Conservation (phyloP, 1,140 invertebrate species). For the Drosophila repleta region DNA sequence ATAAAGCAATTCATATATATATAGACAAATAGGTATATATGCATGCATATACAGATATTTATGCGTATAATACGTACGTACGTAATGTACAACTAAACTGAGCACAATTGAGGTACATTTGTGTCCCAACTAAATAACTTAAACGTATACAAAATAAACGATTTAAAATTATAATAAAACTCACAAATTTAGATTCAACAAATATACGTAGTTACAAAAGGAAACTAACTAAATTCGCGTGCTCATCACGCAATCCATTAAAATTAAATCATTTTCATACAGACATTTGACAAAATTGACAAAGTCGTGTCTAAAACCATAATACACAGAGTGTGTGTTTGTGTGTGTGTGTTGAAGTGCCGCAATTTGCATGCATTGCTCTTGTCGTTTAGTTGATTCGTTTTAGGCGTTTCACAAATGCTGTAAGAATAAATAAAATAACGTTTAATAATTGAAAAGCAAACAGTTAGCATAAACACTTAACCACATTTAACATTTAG, state of each 20-base stretch:
- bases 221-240: slow-evolving; percentile 36
- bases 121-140: slow-evolving; percentile 30
- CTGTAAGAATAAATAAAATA: slow-evolving; percentile 60
- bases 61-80: slow-evolving; percentile 43
- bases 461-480: slow-evolving; percentile 4
- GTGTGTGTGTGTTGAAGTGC: slow-evolving; percentile 45
- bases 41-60: slow-evolving; percentile 2
- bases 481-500: slow-evolving; percentile 49
- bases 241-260: slow-evolving; percentile 9
- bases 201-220: slow-evolving; percentile 30
- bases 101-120: slow-evolving; percentile 25
- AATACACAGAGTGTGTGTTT: slow-evolving; percentile 36
- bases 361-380: slow-evolving; percentile 71
- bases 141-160: slow-evolving; percentile 38
- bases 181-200: slow-evolving; percentile 75
- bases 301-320: slow-evolving; percentile 18
- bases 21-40: slow-evolving; percentile 1
- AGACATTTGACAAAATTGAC: slow-evolving; percentile 10
- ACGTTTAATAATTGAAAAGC: slow-evolving; percentile 37
- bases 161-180: slow-evolving; percentile 62
- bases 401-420: slow-evolving; percentile 71
- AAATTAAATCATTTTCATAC: slow-evolving; percentile 17
- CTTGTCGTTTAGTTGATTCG: slow-evolving; percentile 51
- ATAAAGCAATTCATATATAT: slow-evolving; percentile 66
- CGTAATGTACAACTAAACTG: slow-evolving; percentile 53